Conservation (phyloP, 2,113 vertebrate species). For the Muntiacus muntjak region DNA sequence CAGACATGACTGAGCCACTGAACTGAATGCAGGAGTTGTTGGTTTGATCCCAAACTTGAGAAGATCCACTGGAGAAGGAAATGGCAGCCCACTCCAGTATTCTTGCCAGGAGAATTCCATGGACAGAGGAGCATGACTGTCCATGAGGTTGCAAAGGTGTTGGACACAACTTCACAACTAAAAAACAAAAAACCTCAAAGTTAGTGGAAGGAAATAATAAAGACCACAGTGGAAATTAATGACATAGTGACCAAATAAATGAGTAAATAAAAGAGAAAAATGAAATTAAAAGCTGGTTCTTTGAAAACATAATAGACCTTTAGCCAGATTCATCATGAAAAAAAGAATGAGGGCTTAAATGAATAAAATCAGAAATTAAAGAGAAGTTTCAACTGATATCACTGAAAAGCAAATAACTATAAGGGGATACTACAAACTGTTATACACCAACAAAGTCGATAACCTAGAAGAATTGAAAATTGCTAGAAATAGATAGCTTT, state of each 20-base stretch:
- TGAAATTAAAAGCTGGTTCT: not conserved
- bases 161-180: too few relatives aligned
- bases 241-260: not conserved
- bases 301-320: not conserved
- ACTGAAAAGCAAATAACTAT: not conserved
- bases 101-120: too few relatives aligned
- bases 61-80: not conserved
- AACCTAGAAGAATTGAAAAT: too few relatives aligned
- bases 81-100: too few relatives aligned
- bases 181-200: too few relatives aligned
- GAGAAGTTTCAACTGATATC: not conserved
- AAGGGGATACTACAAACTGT: too few relatives aligned
- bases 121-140: too few relatives aligned
- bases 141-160: too few relatives aligned
- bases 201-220: not conserved
- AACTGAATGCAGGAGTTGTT: too few relatives aligned
- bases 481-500: too few relatives aligned
- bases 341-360: not conserved
- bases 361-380: not conserved
- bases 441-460: too few relatives aligned
- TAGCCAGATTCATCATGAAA: not conserved
- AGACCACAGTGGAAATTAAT: not conserved
- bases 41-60: accelerated
- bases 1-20: not conserved
- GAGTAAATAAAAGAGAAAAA: not conserved